Percentiles rank a stretch among this genome's conserved stretches.
Evolutionary conservation across 1,140 invertebrate genomes (phyloP).

Genomic region (Zaprionus davidi): DNA sequence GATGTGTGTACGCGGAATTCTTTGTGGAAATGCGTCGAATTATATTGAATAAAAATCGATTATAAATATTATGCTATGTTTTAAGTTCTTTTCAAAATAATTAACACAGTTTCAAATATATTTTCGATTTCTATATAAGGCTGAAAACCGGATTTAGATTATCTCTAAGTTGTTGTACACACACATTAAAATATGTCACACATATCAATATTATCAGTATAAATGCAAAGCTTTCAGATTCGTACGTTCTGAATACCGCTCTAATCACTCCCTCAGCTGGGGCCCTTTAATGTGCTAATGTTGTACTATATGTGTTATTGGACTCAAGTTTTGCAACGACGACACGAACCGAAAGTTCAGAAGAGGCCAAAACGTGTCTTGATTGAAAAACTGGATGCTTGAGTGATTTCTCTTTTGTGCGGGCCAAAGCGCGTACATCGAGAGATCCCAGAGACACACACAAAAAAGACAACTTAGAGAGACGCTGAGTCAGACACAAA

Average conservation of each 20-base stretch:
- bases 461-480: too few species aligned
- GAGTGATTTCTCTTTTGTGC: conserved; percentile 57
- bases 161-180: background rate
- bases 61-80: background rate
- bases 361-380: conserved; percentile 58
- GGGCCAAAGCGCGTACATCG: conserved; percentile 7
- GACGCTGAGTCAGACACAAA: conserved; percentile 22
- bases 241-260: conserved; percentile 6
- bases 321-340: conserved; percentile 27
- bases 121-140: background rate
- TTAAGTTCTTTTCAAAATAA: background rate
- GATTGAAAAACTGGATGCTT: conserved; percentile 60
- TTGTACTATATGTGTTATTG: conserved; percentile 13
- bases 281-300: conserved; percentile 17
- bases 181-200: background rate
- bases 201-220: background rate
- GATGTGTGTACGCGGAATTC: background rate
- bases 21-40: background rate
- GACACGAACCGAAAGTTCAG: conserved; percentile 48
- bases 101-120: background rate
- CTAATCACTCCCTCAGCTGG: conserved; percentile 1
- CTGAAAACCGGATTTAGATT: background rate
- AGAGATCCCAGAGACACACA: conserved; percentile 11
- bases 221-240: conserved; percentile 8
- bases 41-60: background rate